Percentiles rank a stretch among this genome's conserved stretches.
phyloP scores from a whole-genome alignment of 2,888 invertebrate genomes.

The Epirrhoe alternata region DNA sequence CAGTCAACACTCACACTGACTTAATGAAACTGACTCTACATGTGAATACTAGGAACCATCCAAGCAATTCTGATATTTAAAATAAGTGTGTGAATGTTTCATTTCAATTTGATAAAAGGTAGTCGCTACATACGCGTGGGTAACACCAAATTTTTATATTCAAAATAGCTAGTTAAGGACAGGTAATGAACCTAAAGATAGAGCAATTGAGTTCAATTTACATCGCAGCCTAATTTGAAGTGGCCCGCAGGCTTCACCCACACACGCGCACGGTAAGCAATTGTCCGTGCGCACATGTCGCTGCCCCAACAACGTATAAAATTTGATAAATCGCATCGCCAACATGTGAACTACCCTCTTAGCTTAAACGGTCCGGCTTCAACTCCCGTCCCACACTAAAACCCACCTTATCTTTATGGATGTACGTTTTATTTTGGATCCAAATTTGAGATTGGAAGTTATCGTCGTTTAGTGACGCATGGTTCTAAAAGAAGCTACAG shows the following conservation, averaged over 20 bases:
- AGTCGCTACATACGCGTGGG: neutral
- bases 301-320: slow-evolving; percentile 77
- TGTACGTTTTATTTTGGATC: slow-evolving; percentile 46
- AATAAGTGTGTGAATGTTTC: neutral
- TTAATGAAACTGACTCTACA: neutral
- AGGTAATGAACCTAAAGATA: slow-evolving; percentile 1
- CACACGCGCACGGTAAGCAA: slow-evolving; percentile 62
- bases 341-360: slow-evolving; percentile 84
- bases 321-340: slow-evolving; percentile 84
- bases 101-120: neutral
- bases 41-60: neutral
- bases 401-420: slow-evolving; percentile 39
- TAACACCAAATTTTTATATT: neutral
- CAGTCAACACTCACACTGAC: neutral
- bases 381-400: slow-evolving; percentile 40
- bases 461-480: slow-evolving; percentile 66
- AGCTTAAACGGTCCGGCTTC: slow-evolving; percentile 73
- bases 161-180: neutral
- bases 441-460: slow-evolving; percentile 57
- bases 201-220: slow-evolving; percentile 25
- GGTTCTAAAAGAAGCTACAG: slow-evolving; percentile 44
- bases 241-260: slow-evolving; percentile 32
- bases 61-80: slow-evolving; percentile 10
- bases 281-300: slow-evolving; percentile 81
- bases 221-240: slow-evolving; percentile 12